Evolutionary conservation across 2,113 vertebrate species (phyloP).

Genomic region (Amphilophus citrinellus): DNA sequence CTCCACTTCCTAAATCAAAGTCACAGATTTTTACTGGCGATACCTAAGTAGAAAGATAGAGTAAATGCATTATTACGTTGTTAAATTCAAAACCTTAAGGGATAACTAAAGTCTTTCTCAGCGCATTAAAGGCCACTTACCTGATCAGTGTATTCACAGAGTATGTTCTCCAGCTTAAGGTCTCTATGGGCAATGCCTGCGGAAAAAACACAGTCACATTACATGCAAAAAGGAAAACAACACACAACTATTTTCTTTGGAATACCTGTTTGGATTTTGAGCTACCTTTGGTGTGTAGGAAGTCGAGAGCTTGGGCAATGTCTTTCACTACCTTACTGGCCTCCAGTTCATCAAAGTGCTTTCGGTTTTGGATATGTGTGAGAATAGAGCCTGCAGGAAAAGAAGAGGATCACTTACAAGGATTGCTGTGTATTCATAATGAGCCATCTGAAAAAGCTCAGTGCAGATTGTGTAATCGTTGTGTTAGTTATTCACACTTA

Average conservation of each 20-base stretch:
- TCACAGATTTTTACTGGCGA: conserved; percentile 98
- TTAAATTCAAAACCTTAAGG: not conserved
- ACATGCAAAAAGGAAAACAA: not conserved
- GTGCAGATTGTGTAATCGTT: not conserved
- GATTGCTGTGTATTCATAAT: not conserved
- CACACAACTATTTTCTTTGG: not conserved
- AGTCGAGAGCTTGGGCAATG: conserved; percentile 92
- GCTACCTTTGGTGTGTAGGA: conserved; percentile 95
- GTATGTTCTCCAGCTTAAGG: conserved; percentile 96
- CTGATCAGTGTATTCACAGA: conserved; percentile 93
- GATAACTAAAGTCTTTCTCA: not conserved
- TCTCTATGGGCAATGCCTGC: conserved; percentile 95
- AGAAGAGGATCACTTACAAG: not conserved
- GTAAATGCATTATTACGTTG: not conserved
- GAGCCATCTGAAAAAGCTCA: not conserved
- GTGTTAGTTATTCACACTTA: conserved; percentile 62
- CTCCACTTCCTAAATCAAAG: conserved; percentile 96
- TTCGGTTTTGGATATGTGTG: conserved; percentile 92
- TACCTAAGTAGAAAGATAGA: conserved; percentile 78
- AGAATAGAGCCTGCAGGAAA: conserved; percentile 89
- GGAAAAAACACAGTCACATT: conserved; percentile 28
- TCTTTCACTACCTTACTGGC: conserved; percentile 94
- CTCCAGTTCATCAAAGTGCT: conserved; percentile 95
- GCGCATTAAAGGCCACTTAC: conserved; percentile 73
- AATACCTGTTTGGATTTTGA: not conserved